Conservation (phyloP, 2,797 vertebrate genomes). For the Chanos chanos region DNA sequence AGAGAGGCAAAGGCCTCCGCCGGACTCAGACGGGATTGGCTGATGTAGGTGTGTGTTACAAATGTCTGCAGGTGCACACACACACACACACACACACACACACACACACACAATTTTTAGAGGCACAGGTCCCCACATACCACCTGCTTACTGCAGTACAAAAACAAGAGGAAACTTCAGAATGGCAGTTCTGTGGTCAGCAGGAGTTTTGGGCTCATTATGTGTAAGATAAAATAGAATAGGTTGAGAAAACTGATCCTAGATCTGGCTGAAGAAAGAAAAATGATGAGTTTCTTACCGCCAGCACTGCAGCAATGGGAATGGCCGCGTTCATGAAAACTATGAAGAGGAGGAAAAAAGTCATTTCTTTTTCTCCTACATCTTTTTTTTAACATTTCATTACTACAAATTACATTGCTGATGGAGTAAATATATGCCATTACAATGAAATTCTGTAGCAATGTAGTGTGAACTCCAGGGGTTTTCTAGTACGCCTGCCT, state of each 20-base stretch:
- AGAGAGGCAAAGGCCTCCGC: conserved; percentile 89
- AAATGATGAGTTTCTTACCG: conserved; percentile 72
- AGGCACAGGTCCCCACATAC: background rate
- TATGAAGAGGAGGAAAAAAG: conserved; percentile 55
- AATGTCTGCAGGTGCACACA: conserved; percentile 76
- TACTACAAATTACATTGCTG: too few species aligned
- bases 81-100: background rate
- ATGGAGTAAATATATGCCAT: too few species aligned
- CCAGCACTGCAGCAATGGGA: conserved; percentile 93
- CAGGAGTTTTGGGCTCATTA: too few species aligned
- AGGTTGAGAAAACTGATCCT: background rate
- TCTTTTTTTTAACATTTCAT: background rate
- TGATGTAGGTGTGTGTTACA: conserved; percentile 75
- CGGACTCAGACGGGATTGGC: conserved; percentile 60
- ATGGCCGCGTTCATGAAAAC: conserved; percentile 98
- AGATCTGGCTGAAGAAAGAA: too few species aligned
- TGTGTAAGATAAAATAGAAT: background rate
- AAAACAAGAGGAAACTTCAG: too few species aligned
- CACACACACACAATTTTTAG: too few species aligned
- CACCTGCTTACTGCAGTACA: too few species aligned
- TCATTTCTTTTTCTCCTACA: background rate
- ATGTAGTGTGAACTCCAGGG: too few species aligned
- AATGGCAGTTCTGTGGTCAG: too few species aligned
- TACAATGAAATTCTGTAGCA: too few species aligned
- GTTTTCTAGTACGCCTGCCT: too few species aligned